Conservation (phyloP, 30 jellyfish, hydroid and myxozoan species). For the Chrysaora quinquecirrha region DNA sequence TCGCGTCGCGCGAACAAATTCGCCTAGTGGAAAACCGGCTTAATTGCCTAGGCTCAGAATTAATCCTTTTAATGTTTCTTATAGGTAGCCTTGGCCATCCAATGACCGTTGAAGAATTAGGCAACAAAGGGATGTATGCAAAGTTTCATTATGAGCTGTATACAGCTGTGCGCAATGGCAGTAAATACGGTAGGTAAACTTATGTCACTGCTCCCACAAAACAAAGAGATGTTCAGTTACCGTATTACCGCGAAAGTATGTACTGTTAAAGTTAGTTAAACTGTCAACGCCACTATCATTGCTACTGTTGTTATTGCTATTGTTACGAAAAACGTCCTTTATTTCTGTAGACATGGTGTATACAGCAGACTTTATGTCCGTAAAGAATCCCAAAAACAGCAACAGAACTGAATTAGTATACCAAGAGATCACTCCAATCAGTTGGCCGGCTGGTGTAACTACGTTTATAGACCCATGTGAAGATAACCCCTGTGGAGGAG, state of each 20-base stretch:
- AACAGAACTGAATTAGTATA: constrained; percentile 26
- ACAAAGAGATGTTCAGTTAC: too few relatives aligned
- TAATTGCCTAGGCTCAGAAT: too few relatives aligned
- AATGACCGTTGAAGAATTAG: constrained; percentile 53
- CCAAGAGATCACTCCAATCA: constrained; percentile 15
- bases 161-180: constrained; percentile 31
- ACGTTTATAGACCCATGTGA: not conserved
- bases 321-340: too few relatives aligned
- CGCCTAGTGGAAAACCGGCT: too few relatives aligned
- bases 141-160: constrained; percentile 39
- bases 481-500: not conserved
- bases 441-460: constrained; percentile 34
- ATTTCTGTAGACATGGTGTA: constrained; percentile 38
- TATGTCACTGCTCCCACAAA: too few relatives aligned
- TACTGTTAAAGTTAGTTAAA: too few relatives aligned
- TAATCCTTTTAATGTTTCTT: not conserved
- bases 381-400: not conserved
- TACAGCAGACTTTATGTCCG: constrained; percentile 38
- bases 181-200: constrained; percentile 9
- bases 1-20: too few relatives aligned
- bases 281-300: too few relatives aligned
- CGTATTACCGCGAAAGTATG: too few relatives aligned
- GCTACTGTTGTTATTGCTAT: too few relatives aligned
- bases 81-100: constrained; percentile 85
- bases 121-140: constrained; percentile 59